phyloP scores from a whole-genome alignment of 2,797 vertebrate species.

The Falco rusticolus region DNA sequence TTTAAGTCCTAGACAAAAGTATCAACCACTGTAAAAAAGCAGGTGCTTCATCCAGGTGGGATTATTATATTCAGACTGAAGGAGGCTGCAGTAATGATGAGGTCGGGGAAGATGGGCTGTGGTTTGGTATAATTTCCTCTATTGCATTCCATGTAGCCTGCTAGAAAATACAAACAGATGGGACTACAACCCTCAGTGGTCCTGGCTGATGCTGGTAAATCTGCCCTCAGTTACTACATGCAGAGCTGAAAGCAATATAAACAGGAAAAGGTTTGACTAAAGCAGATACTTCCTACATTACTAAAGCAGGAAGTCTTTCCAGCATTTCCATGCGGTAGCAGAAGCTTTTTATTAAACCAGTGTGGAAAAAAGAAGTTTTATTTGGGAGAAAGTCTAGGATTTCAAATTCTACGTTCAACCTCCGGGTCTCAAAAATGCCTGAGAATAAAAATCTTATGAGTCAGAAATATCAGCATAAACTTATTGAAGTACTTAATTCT shows the following conservation, averaged over 20 bases:
- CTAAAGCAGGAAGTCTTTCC: background rate
- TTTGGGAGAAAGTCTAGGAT: background rate
- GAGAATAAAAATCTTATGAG: background rate
- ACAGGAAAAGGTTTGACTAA: background rate
- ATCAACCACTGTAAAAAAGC: background rate
- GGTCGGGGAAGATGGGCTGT: background rate
- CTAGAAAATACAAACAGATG: background rate
- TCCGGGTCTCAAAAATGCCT: background rate
- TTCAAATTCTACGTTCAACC: background rate
- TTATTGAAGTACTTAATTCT: background rate
- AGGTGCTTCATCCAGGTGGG: background rate
- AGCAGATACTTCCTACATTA: background rate
- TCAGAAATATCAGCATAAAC: background rate
- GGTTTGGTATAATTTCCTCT: background rate
- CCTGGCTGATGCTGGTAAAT: background rate
- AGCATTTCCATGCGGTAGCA: background rate
- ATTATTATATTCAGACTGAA: background rate
- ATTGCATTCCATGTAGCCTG: background rate
- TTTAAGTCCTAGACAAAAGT: background rate
- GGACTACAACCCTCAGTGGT: background rate
- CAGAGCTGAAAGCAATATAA: background rate
- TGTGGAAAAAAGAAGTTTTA: background rate
- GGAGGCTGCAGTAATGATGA: background rate
- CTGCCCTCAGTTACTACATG: background rate
- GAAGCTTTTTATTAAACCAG: background rate